A percentile compares a stretch with the other conserved stretches of the same genome.
These are phyloP conservation scores for Sphenopsis melanotis DNA, from an alignment of 2,797 vertebrate species.

Conservation along the genomic window DNA sequence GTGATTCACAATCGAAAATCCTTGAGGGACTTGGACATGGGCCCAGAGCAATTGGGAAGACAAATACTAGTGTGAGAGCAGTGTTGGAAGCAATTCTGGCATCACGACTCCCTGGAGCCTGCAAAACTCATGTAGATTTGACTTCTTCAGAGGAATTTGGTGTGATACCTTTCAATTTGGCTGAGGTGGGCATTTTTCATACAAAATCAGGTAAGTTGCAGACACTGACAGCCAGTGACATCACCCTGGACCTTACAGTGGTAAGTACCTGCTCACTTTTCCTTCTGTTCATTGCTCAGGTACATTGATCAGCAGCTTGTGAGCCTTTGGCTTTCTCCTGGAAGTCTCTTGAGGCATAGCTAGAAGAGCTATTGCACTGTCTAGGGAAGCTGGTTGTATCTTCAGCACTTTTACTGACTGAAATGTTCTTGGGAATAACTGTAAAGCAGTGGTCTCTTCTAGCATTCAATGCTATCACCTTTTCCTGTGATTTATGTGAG, in stretches of 20 bases:
- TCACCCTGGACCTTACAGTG: neutral
- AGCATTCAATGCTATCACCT: neutral
- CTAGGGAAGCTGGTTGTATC: neutral
- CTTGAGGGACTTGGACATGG: neutral
- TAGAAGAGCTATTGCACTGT: neutral
- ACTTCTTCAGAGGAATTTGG: neutral
- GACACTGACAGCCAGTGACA: neutral
- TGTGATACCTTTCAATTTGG: neutral
- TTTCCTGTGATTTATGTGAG: neutral
- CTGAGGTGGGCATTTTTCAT: neutral
- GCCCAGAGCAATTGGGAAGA: neutral
- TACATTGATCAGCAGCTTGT: neutral
- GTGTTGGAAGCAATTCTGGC: neutral
- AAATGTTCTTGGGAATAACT: neutral
- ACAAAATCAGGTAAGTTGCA: neutral
- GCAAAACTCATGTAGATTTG: neutral
- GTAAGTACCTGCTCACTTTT: neutral
- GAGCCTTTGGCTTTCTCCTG: neutral
- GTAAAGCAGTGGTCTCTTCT: neutral
- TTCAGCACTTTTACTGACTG: neutral
- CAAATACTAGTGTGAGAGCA: neutral
- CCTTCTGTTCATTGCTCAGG: fast-evolving
- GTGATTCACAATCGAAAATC: neutral
- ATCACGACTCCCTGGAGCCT: neutral
- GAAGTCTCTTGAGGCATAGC: neutral